A percentile compares a stretch with the other conserved stretches of the same genome.
Conservation (phyloP, 92 coral and sea anemone genomes). For the Nematostella vectensis region DNA sequence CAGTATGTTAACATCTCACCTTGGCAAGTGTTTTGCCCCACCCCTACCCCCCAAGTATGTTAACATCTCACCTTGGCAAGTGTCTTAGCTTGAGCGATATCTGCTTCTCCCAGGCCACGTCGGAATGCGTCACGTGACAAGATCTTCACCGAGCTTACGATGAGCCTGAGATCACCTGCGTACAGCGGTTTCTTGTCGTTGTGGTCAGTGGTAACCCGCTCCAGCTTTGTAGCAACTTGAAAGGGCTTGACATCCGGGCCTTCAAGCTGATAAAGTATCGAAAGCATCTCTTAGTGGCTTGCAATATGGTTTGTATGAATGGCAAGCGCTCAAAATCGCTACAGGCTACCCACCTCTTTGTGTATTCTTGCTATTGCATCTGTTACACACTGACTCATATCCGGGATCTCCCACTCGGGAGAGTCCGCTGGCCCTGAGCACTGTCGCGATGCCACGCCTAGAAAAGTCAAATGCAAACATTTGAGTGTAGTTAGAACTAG, state of each 20-base stretch:
- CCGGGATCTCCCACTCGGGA: slow-evolving; percentile 49
- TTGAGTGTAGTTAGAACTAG: background rate
- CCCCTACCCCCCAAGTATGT: too few relatives aligned
- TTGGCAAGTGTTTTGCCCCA: too few relatives aligned
- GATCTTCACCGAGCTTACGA: slow-evolving; percentile 13
- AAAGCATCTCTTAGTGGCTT: too few relatives aligned
- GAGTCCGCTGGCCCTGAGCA: slow-evolving; percentile 5
- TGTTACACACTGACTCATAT: slow-evolving; percentile 68
- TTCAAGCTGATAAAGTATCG: too few relatives aligned
- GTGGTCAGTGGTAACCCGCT: slow-evolving; percentile 10
- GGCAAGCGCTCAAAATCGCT: too few relatives aligned
- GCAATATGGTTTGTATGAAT: too few relatives aligned
- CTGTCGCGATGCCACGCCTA: slow-evolving; percentile 20
- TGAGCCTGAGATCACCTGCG: slow-evolving; percentile 35
- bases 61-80: too few relatives aligned
- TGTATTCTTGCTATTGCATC: slow-evolving; percentile 51
- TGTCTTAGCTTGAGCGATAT: too few relatives aligned
- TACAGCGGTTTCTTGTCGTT: slow-evolving; percentile 14
- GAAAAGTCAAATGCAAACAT: slow-evolving; percentile 19
- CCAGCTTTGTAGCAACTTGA: slow-evolving; percentile 33
- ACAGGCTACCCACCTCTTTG: slow-evolving; percentile 41
- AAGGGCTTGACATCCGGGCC: slow-evolving; percentile 21
- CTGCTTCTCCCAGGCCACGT: slow-evolving; percentile 2
- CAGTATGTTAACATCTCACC: too few relatives aligned
- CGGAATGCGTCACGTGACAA: slow-evolving; percentile 9